Evolutionary conservation across 1,140 invertebrate genomes (phyloP).

Genomic region (Zaprionus nigranus): DNA sequence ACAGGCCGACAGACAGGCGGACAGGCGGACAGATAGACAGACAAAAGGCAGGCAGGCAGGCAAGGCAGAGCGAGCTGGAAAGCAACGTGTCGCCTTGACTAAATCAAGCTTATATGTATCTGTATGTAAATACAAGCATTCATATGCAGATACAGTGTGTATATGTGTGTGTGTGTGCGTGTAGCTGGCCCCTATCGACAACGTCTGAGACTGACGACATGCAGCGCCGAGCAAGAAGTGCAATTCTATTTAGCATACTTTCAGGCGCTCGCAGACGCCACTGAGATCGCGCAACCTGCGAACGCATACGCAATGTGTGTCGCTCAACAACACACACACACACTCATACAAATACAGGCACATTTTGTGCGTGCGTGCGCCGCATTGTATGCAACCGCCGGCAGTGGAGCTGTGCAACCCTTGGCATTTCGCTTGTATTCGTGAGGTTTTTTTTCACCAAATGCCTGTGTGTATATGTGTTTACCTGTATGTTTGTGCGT

Average conservation of each 20-base stretch:
- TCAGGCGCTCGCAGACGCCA: slow-evolving; percentile 68
- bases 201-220: slow-evolving; percentile 32
- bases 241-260: slow-evolving; percentile 83
- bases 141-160: slow-evolving; percentile 10
- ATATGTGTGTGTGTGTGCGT: slow-evolving; percentile 7
- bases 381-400: slow-evolving; percentile 65
- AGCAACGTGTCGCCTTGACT: slow-evolving; percentile 44
- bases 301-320: slow-evolving; percentile 79
- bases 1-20: slow-evolving; percentile 41
- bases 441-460: slow-evolving; percentile 34
- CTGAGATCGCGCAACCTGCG: slow-evolving; percentile 61
- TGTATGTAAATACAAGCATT: slow-evolving; percentile 11
- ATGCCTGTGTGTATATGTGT: slow-evolving; percentile 26
- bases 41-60: slow-evolving; percentile 16
- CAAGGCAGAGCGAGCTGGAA: slow-evolving; percentile 1
- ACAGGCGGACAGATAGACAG: slow-evolving; percentile 33
- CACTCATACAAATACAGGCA: slow-evolving; percentile 24
- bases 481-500: slow-evolving; percentile 51
- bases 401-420: slow-evolving; percentile 41
- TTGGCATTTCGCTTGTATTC: slow-evolving; percentile 47
- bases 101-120: slow-evolving; percentile 5
- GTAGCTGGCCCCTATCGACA: slow-evolving; percentile 37
- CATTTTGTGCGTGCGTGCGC: slow-evolving; percentile 65
- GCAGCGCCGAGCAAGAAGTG: slow-evolving; percentile 12
- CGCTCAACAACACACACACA: slow-evolving; percentile 53